A percentile compares a stretch with the other conserved stretches of the same genome.
phyloP scores from a whole-genome alignment of 2,113 vertebrate genomes.

The Xiphorhynchus elegans region DNA sequence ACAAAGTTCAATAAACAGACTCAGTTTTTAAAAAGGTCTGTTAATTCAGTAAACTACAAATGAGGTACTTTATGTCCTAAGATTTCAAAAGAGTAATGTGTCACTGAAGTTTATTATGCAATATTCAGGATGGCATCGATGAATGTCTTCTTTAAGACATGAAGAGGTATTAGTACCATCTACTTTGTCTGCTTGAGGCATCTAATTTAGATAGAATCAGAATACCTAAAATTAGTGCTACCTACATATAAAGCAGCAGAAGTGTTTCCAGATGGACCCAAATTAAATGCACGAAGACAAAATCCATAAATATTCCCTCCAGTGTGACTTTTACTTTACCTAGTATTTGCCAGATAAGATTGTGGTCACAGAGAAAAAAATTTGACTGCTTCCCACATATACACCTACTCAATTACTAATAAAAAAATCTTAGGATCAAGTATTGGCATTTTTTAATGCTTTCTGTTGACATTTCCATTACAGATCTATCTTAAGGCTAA shows the following conservation, averaged over 20 bases:
- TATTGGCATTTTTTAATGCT: conserved; percentile 25
- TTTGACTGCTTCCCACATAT: not conserved
- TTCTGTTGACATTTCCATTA: not conserved
- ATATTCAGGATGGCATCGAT: not conserved
- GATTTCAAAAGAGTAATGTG: not conserved
- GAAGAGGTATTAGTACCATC: not conserved
- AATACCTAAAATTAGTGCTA: conserved; percentile 29
- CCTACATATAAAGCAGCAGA: not conserved
- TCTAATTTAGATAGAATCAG: not conserved
- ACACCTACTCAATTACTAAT: not conserved
- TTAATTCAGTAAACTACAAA: not conserved
- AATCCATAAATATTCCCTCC: conserved; percentile 16
- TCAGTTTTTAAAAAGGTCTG: not conserved
- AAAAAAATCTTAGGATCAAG: not conserved
- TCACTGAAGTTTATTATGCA: not conserved
- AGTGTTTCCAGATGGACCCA: conserved; percentile 22
- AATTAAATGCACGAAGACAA: conserved; percentile 20
- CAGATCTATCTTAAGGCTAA: conserved; percentile 4
- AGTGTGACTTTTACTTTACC: not conserved
- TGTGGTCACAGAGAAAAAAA: not conserved
- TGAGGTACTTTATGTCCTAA: not conserved
- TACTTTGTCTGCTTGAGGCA: not conserved
- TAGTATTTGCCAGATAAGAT: not conserved
- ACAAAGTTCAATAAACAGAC: not conserved
- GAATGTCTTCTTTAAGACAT: not conserved